These are phyloP conservation scores for Psix sp. DNA, from an alignment of 1,140 invertebrate species.

Conservation along the genomic window DNA sequence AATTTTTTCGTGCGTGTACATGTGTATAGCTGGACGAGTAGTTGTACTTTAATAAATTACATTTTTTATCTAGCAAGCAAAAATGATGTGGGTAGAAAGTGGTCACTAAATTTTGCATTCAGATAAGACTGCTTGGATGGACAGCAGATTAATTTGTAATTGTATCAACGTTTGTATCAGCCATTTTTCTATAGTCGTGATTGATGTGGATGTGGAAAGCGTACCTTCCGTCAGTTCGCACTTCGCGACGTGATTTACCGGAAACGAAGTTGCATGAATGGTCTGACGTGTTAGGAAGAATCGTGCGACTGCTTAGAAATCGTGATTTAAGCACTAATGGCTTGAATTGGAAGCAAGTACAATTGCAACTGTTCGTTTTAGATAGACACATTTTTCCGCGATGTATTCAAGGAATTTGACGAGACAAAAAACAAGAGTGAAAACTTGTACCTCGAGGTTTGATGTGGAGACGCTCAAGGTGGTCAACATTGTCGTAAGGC, in stretches of 20 bases:
- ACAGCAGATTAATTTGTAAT: constrained; percentile 1
- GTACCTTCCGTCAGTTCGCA: too few relatives aligned
- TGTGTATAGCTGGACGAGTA: not conserved
- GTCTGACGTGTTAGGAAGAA: not conserved
- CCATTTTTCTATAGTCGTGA: not conserved
- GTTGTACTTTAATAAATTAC: constrained; percentile 11
- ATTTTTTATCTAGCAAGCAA: too few relatives aligned
- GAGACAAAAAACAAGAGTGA: constrained; percentile 15
- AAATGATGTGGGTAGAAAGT: too few relatives aligned
- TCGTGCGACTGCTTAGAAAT: not conserved
- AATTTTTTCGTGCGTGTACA: not conserved
- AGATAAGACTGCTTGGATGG: not conserved
- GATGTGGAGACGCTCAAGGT: constrained; percentile 78
- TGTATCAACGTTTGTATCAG: not conserved
- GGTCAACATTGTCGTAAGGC: constrained; percentile 82
- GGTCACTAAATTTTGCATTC: constrained; percentile 1
- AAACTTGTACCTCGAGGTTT: constrained; percentile 75
- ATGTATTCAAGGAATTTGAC: not conserved
- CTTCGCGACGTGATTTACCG: not conserved
- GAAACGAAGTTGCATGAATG: constrained; percentile 1
- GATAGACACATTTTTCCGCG: not conserved
- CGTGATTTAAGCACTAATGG: too few relatives aligned
- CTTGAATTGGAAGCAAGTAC: too few relatives aligned
- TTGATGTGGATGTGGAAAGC: not conserved
- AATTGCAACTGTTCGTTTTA: not conserved